These are phyloP conservation scores for Bursaphelenchus mucronatus DNA, from an alignment of 1,140 invertebrate genomes.

Conservation along the genomic window DNA sequence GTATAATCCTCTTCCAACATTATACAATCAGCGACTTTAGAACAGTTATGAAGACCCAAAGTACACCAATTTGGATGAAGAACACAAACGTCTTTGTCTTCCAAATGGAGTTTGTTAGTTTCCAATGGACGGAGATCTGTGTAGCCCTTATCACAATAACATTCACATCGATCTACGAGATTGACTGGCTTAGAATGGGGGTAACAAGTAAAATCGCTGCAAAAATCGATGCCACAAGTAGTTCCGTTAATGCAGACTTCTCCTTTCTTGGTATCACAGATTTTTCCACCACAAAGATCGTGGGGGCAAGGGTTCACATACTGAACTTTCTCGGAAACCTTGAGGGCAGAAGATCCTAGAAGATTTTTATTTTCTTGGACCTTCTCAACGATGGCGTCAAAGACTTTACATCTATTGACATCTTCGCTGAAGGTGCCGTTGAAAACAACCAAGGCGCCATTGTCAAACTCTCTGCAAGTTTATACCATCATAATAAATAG, in stretches of 20 bases:
- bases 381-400: slow-evolving; percentile 13
- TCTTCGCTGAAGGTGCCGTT: neutral
- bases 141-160: slow-evolving; percentile 10
- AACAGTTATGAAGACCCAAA: neutral
- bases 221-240: slow-evolving; percentile 12
- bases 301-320: slow-evolving; percentile 16
- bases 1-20: neutral
- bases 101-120: too few species aligned
- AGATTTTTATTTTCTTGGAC: slow-evolving; percentile 1
- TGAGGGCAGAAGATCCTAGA: neutral
- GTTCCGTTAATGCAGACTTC: slow-evolving; percentile 18
- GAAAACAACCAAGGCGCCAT: too few species aligned
- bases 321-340: slow-evolving; percentile 14
- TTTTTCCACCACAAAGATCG: slow-evolving; percentile 12
- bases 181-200: neutral
- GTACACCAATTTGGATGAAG: neutral
- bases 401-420: slow-evolving; percentile 11
- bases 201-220: neutral
- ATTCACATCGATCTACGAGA: neutral
- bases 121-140: neutral
- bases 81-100: too few species aligned
- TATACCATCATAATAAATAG: too few species aligned
- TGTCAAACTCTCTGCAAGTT: too few species aligned
- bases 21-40: neutral
- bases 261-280: slow-evolving; percentile 7